Base-by-base conservation (phyloP, 1,140 invertebrate species). In the Lepidostoma basale region DNA sequence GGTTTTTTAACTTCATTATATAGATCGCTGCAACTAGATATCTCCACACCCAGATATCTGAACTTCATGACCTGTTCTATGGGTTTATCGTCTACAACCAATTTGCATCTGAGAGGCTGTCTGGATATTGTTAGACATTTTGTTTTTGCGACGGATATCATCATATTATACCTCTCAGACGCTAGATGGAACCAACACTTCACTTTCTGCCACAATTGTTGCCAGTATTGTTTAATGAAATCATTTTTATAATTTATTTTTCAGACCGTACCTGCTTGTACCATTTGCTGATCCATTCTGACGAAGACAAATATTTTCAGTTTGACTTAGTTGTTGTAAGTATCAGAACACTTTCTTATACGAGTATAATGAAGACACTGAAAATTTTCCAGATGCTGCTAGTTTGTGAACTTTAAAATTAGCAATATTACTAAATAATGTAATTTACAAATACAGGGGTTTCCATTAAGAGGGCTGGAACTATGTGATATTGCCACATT, bases 221-320 rank as follows among this genome's bases (percentile, higher is more conserved):
- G 5, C 12, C 12, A 6, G 30, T 49, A 20, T 49, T 22, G 18
- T 22, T 49, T 18, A 20, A 23, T 49, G 14, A 22, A 22, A 8
- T 22, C 5, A 49, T 49, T 64, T 36, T 56, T n/a, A n/a, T n/a
- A 23, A 59, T 49, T 12, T 40, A 63, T 71, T 22, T 76, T 76
- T 22, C 54, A 79, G 80, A 80, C 70, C 73, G 47, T 0, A 75
- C 74, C 42, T 82, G 80, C 52, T 74, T 60, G 28, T 81, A 82
- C 68, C 58, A 80, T 4, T 23, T 80, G 6, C 54, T 76, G 9
- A 66, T 64, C 4, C 77, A 70, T 70, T 14, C 23, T 1, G 68
- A 66, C 1, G 62, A 73, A 25, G 73, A 74, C 16, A 54, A 72
- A n/a, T 47, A 68, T 58, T 49, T 28, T 39, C 9, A 72, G 26